Evolutionary conservation across 64 coral and sea anemone species (phyloP).

Genomic region (Montipora foliosa): DNA sequence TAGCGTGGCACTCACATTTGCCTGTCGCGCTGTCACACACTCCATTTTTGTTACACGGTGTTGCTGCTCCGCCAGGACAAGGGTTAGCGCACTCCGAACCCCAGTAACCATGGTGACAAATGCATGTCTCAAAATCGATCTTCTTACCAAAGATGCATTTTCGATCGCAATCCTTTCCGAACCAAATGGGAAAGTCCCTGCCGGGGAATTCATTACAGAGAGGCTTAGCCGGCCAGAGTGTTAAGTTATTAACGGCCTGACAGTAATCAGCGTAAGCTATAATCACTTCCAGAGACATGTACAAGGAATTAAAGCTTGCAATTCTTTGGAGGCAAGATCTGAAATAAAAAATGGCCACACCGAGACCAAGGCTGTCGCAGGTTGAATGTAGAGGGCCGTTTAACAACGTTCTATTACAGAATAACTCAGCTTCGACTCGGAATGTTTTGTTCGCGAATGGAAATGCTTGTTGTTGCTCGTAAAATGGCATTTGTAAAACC

Average conservation of each 20-base stretch:
- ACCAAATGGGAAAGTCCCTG: conserved; percentile 88
- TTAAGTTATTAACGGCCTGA: conserved; percentile 63
- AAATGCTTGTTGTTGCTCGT: conserved; percentile 52
- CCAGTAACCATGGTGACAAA: conserved; percentile 89
- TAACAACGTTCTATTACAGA: conserved; percentile 72
- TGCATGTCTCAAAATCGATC: conserved; percentile 39
- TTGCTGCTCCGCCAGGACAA: conserved; percentile 80
- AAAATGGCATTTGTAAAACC: conserved; percentile 79
- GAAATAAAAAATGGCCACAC: conserved; percentile 75
- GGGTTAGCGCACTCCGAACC: conserved; percentile 74
- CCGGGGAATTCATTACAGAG: conserved; percentile 88
- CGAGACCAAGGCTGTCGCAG: conserved; percentile 73
- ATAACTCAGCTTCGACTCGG: conserved; percentile 62
- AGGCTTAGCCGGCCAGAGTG: conserved; percentile 79
- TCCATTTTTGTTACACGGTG: conserved; percentile 90
- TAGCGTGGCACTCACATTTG: conserved; percentile 68
- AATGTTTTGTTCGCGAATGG: conserved; percentile 68
- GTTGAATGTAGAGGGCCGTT: conserved; percentile 68
- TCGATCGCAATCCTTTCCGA: conserved; percentile 65
- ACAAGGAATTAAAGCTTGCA: conserved; percentile 58
- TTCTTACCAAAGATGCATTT: conserved; percentile 80
- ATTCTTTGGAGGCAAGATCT: conserved; percentile 81
- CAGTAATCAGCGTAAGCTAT: conserved; percentile 89
- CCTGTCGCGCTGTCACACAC: conserved; percentile 69
- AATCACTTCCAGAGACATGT: conserved; percentile 87